Percentiles rank a stretch among this genome's conserved stretches.
These are phyloP conservation scores for Limenitis camilla DNA, from an alignment of 2,888 invertebrate species.

Conservation along the genomic window DNA sequence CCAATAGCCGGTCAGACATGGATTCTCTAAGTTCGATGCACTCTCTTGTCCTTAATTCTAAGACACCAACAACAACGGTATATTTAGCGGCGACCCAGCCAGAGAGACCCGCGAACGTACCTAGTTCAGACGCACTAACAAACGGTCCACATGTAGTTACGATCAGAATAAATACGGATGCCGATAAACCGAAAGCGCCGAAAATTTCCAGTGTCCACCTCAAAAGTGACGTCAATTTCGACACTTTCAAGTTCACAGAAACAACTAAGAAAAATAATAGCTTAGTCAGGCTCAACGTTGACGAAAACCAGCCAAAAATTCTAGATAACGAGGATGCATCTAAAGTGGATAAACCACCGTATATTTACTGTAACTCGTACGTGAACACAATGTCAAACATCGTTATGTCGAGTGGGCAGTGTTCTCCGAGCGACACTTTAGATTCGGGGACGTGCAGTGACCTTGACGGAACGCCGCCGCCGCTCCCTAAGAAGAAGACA, in stretches of 20 bases:
- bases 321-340: constrained; percentile 66
- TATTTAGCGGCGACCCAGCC: constrained; percentile 70
- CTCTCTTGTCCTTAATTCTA: constrained; percentile 73
- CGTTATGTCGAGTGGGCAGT: constrained; percentile 86
- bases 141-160: constrained; percentile 79
- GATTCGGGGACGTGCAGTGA: constrained; percentile 92
- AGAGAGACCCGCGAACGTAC: constrained; percentile 64
- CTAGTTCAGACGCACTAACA: constrained; percentile 54
- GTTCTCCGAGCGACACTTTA: constrained; percentile 86
- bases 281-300: constrained; percentile 76
- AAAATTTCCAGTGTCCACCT: constrained; percentile 69
- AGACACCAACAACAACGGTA: constrained; percentile 71
- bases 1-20: constrained; percentile 46
- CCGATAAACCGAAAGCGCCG: constrained; percentile 66
- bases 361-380: constrained; percentile 78
- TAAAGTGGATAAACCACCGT: constrained; percentile 66
- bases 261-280: constrained; percentile 65
- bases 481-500: constrained; percentile 80
- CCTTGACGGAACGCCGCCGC: constrained; percentile 82
- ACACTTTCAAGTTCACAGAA: constrained; percentile 55
- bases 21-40: constrained; percentile 70
- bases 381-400: constrained; percentile 67
- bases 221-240: constrained; percentile 64
- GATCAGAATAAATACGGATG: constrained; percentile 79
- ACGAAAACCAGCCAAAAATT: constrained; percentile 61